Evolutionary conservation across 2,797 vertebrate genomes (phyloP).

Genomic region (Hippoglossus hippoglossus): DNA sequence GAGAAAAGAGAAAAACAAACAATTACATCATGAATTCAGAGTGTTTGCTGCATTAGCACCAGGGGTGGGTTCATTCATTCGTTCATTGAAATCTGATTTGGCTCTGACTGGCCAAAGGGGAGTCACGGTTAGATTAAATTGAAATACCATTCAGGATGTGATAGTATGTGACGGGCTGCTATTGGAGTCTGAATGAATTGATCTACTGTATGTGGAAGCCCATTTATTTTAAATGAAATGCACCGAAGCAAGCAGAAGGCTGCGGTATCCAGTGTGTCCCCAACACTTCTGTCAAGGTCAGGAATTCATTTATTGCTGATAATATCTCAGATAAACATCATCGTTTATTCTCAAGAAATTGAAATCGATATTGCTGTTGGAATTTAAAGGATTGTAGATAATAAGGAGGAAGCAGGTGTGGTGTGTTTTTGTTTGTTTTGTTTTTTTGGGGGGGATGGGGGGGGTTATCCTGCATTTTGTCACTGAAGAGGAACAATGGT

Average conservation of each 20-base stretch:
- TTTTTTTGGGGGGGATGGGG: too few relatives aligned
- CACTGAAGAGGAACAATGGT: too few relatives aligned
- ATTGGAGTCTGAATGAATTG: constrained; percentile 22
- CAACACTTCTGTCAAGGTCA: constrained; percentile 29
- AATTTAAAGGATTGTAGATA: neutral
- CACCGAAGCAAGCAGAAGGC: neutral
- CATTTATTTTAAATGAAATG: constrained; percentile 17
- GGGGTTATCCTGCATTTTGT: too few relatives aligned
- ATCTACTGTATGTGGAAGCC: neutral
- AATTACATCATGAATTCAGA: constrained; percentile 52
- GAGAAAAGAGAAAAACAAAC: constrained; percentile 46
- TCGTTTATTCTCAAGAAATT: constrained; percentile 7
- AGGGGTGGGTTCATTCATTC: constrained; percentile 33
- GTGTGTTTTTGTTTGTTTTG: too few relatives aligned
- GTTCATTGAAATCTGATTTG: constrained; percentile 10
- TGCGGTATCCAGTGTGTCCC: neutral
- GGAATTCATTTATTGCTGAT: constrained; percentile 14
- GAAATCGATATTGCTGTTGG: constrained; percentile 15
- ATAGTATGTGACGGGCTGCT: constrained; percentile 9
- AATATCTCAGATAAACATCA: constrained; percentile 14
- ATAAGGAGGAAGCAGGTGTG: neutral
- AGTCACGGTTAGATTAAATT: constrained; percentile 33
- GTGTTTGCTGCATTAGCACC: constrained; percentile 25
- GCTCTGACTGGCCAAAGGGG: constrained; percentile 33
- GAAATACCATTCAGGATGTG: constrained; percentile 38